These are phyloP conservation scores for Gobio occitaniae DNA, from an alignment of 2,797 vertebrate genomes.

Conservation along the genomic window DNA sequence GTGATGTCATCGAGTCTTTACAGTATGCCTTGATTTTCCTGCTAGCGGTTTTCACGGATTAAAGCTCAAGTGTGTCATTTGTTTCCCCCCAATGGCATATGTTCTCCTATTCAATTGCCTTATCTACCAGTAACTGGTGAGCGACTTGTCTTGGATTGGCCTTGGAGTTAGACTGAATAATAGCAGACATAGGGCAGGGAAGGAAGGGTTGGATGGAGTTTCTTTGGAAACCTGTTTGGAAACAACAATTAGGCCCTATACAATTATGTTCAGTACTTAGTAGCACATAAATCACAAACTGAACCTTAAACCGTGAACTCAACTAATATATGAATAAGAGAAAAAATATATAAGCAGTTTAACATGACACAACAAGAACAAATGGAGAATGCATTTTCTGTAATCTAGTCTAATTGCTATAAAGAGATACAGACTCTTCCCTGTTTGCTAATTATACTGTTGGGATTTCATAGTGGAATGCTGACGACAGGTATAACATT, in stretches of 20 bases:
- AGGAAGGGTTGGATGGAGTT: background rate
- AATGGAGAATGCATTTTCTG: background rate
- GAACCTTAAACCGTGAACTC: background rate
- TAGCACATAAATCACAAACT: background rate
- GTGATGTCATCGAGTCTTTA: background rate
- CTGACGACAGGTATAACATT: conserved; percentile 17
- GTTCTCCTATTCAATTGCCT: background rate
- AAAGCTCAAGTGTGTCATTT: background rate
- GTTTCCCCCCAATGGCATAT: background rate
- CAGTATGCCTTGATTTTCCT: background rate
- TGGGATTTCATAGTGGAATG: conserved; percentile 29
- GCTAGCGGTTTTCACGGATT: background rate
- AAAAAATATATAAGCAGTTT: background rate
- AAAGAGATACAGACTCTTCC: conserved; percentile 8
- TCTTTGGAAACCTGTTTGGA: conserved; percentile 2
- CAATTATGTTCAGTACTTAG: background rate
- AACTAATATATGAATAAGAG: background rate
- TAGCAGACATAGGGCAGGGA: background rate
- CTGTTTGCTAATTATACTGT: conserved; percentile 31
- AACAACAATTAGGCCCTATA: background rate
- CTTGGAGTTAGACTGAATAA: background rate
- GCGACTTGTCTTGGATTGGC: background rate
- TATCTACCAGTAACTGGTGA: background rate
- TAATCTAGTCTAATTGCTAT: conserved; percentile 20
- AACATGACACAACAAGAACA: background rate